phyloP scores from a whole-genome alignment of 2,113 vertebrate genomes.

The Trachemys scripta region DNA sequence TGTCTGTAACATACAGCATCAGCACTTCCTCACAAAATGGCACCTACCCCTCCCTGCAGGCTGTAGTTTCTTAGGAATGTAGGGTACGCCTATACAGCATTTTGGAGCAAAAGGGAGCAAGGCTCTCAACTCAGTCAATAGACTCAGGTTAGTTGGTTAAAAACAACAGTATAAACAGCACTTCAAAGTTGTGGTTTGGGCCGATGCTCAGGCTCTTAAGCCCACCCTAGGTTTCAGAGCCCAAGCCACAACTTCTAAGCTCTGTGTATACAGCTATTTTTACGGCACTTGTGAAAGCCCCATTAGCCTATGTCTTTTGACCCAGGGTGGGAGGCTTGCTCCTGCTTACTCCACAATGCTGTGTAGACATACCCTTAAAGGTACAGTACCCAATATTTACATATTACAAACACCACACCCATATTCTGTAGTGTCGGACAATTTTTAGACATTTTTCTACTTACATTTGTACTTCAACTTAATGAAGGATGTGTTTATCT shows the following conservation, averaged over 20 bases:
- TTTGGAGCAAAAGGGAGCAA: not conserved
- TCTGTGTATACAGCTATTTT: not conserved
- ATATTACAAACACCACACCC: not conserved
- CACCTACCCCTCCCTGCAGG: not conserved
- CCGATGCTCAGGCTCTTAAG: not conserved
- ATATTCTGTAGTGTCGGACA: not conserved
- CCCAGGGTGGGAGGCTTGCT: not conserved
- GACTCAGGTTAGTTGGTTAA: not conserved
- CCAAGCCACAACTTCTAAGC: not conserved
- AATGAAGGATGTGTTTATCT: fast-evolving
- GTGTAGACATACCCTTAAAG: not conserved
- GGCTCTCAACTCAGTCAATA: not conserved
- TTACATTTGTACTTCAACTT: not conserved
- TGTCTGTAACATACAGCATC: not conserved
- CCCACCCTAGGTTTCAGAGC: not conserved
- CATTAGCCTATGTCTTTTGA: not conserved
- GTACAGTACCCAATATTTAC: not conserved
- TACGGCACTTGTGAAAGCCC: not conserved
- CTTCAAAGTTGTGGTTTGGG: not conserved
- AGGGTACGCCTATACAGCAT: not conserved
- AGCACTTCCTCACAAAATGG: not conserved
- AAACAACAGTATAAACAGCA: not conserved
- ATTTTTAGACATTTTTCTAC: not conserved
- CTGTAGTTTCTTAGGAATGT: not conserved
- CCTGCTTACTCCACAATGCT: not conserved